phyloP scores from a whole-genome alignment of 2,888 invertebrate genomes.

The Netelia fuscicornis region DNA sequence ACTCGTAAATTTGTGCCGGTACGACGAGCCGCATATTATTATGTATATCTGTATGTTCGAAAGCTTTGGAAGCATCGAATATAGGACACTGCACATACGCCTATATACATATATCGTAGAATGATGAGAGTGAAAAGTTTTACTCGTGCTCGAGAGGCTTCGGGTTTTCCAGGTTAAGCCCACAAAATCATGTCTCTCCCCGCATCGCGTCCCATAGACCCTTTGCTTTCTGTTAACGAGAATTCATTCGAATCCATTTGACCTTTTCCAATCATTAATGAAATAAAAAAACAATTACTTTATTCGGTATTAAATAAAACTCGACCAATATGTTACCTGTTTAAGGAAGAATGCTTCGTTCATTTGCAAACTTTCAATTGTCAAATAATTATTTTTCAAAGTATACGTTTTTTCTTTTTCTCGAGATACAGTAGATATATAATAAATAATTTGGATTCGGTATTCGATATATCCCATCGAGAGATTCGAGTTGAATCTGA shows the following conservation, averaged over 20 bases:
- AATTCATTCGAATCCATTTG: conserved; percentile 18
- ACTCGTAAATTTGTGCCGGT: conserved; percentile 36
- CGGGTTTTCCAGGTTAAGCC: conserved; percentile 17
- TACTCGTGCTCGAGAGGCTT: conserved; percentile 16
- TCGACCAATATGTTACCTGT: not conserved
- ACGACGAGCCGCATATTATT: conserved; percentile 8
- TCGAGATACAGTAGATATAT: not conserved
- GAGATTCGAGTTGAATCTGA: conserved; percentile 7
- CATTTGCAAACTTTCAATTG: no score
- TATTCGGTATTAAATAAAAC: not conserved
- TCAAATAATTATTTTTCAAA: no score
- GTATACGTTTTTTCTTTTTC: no score
- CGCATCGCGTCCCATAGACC: not conserved
- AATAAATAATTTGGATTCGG: not conserved
- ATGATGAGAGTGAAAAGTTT: conserved; percentile 35
- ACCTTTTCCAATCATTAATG: conserved; percentile 35
- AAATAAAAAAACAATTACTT: not conserved
- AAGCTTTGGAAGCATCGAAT: conserved; percentile 19
- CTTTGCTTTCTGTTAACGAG: conserved; percentile 27
- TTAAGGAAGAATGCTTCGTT: no score
- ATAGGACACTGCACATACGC: not conserved
- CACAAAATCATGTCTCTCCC: not conserved
- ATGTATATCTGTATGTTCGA: not conserved
- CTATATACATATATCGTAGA: not conserved
- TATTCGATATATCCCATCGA: conserved; percentile 21